These are phyloP conservation scores for Taeniopygia guttata DNA, from an alignment of 2,797 vertebrate species.

Conservation along the genomic window DNA sequence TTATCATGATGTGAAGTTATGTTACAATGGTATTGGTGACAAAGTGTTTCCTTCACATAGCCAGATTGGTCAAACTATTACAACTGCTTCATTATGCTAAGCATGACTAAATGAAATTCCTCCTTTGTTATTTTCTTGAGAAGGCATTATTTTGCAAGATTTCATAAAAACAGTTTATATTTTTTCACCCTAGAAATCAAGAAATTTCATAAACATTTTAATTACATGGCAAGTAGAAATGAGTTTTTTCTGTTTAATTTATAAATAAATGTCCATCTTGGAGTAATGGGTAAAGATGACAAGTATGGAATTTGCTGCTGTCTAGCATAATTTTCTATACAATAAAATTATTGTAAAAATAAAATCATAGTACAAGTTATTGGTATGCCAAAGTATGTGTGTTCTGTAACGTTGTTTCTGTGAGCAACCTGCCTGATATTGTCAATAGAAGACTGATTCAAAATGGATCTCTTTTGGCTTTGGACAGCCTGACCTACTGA, in stretches of 20 bases:
- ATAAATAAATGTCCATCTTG: background rate
- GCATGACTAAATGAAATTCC: background rate
- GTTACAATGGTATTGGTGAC: background rate
- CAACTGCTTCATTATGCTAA: background rate
- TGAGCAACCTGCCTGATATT: background rate
- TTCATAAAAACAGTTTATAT: background rate
- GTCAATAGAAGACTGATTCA: background rate
- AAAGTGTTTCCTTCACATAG: background rate
- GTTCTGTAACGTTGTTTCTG: background rate
- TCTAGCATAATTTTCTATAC: background rate
- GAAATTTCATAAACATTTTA: background rate
- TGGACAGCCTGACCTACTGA: background rate
- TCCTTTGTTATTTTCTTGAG: background rate
- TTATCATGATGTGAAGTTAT: background rate
- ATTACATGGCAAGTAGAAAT: background rate
- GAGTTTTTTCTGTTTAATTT: background rate
- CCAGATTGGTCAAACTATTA: background rate
- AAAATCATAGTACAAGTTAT: background rate
- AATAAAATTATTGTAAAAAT: background rate
- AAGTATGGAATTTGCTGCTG: background rate
- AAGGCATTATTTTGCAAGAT: background rate
- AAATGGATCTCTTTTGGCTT: background rate
- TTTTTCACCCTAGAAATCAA: background rate
- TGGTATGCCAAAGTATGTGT: rapidly evolving
- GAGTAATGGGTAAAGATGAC: background rate